Evolutionary conservation across 2,113 vertebrate genomes (phyloP).

Genomic region (Gallinago undulata): DNA sequence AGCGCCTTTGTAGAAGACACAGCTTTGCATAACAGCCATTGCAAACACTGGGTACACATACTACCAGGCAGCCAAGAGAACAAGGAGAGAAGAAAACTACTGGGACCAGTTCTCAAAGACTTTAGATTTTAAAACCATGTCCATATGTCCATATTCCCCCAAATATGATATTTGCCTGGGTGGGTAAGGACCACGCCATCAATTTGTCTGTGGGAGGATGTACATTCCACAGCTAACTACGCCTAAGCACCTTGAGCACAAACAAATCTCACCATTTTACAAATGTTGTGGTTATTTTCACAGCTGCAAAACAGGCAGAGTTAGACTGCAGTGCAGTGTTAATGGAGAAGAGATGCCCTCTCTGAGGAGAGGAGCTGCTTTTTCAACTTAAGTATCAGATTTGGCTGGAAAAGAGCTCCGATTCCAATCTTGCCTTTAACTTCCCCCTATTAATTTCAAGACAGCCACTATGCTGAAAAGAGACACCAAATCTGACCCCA

Average conservation of each 20-base stretch:
- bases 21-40: not conserved
- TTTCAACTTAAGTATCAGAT: not conserved
- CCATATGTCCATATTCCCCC: not conserved
- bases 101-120: not conserved
- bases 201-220: not conserved
- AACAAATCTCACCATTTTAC: not conserved
- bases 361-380: not conserved
- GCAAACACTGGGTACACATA: not conserved
- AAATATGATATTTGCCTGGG: not conserved
- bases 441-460: conserved; percentile 41
- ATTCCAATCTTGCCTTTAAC: conserved; percentile 26
- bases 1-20: not conserved
- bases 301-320: not conserved
- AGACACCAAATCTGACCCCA: not conserved
- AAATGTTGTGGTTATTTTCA: not conserved
- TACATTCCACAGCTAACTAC: not conserved
- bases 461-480: not conserved
- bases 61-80: not conserved
- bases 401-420: conserved; percentile 2
- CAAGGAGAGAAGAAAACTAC: not conserved
- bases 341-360: not conserved
- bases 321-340: not conserved
- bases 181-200: not conserved
- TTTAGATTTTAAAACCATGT: not conserved
- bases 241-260: not conserved